Evolutionary conservation across 2,888 invertebrate species (phyloP).

Genomic region (Sinelater perroti): DNA sequence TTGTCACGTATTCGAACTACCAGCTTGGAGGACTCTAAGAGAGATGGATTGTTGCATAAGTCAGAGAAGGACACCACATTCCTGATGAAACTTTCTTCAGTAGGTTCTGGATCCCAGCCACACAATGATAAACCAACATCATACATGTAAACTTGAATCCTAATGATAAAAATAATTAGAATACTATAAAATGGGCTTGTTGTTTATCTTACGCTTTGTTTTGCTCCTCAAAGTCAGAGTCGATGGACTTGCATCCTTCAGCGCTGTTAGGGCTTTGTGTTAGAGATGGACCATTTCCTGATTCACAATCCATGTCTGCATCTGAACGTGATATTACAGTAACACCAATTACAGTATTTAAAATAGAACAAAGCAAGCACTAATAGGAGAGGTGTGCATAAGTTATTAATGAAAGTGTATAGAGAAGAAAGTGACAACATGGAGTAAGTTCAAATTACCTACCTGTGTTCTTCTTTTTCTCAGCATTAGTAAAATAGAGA

Average conservation of each 20-base stretch:
- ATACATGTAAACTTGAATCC: conserved; percentile 60
- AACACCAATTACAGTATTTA: conserved; percentile 52
- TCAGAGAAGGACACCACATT: conserved; percentile 69
- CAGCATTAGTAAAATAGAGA: conserved; percentile 76
- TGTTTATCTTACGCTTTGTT: conserved; percentile 58
- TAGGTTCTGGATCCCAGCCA: conserved; percentile 69
- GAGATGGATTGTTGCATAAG: conserved; percentile 74
- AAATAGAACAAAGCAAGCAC: conserved; percentile 15
- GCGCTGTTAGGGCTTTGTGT: conserved; percentile 93
- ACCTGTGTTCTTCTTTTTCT: conserved; percentile 47
- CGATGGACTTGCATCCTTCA: conserved; percentile 82
- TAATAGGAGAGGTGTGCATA: neutral
- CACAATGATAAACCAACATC: conserved; percentile 82
- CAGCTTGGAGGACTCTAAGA: conserved; percentile 82
- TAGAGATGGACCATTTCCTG: conserved; percentile 94
- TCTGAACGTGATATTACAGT: conserved; percentile 59
- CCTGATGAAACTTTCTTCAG: conserved; percentile 65
- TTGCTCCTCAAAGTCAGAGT: conserved; percentile 85
- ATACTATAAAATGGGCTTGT: conserved; percentile 1
- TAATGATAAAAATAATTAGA: conserved; percentile 36
- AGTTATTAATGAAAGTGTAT: too few relatives aligned
- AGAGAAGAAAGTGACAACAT: neutral
- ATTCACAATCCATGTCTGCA: conserved; percentile 90
- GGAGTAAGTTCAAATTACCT: conserved; percentile 19
- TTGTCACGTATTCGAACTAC: conserved; percentile 88